phyloP scores from a whole-genome alignment of 1,140 invertebrate species.

The Bathynomus jamesi region DNA sequence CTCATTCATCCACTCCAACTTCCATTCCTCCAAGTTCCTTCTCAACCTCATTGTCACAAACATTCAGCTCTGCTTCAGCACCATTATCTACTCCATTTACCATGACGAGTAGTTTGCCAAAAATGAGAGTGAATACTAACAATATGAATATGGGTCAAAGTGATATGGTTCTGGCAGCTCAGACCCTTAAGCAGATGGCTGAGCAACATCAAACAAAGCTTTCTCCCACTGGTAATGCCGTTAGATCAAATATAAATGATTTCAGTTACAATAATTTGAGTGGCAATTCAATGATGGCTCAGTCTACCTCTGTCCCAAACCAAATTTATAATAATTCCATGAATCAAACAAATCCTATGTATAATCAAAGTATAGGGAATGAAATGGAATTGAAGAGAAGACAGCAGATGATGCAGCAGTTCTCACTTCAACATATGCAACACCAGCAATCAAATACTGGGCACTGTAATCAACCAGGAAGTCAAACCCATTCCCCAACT shows the following conservation, averaged over 20 bases:
- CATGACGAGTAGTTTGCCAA: conserved; percentile 22
- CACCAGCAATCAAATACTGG: conserved; percentile 11
- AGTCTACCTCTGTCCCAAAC: conserved; percentile 20
- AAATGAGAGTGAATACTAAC: conserved; percentile 36
- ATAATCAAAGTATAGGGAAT: conserved; percentile 28
- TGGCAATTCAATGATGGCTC: conserved; percentile 19
- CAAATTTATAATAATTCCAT: conserved; percentile 28
- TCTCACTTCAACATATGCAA: conserved; percentile 4
- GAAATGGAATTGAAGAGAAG: conserved; percentile 31
- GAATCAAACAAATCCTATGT: conserved; percentile 27
- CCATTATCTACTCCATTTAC: conserved; percentile 24
- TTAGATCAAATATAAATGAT: conserved; percentile 20
- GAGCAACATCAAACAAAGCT: conserved; percentile 85
- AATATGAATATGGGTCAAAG: conserved; percentile 33
- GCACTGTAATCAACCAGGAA: not conserved
- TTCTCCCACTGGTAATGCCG: conserved; percentile 19
- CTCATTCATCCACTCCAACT: conserved; percentile 33
- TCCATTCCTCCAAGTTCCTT: conserved; percentile 29
- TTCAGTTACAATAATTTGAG: conserved; percentile 26
- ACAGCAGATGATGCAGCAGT: conserved; percentile 16
- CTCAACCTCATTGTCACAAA: conserved; percentile 14
- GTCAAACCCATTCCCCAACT: not conserved
- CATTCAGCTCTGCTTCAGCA: conserved; percentile 10
- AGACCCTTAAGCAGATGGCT: conserved; percentile 91
- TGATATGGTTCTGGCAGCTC: conserved; percentile 66